phyloP scores from a whole-genome alignment of 2,113 vertebrate genomes.

The Vulpes vulpes region DNA sequence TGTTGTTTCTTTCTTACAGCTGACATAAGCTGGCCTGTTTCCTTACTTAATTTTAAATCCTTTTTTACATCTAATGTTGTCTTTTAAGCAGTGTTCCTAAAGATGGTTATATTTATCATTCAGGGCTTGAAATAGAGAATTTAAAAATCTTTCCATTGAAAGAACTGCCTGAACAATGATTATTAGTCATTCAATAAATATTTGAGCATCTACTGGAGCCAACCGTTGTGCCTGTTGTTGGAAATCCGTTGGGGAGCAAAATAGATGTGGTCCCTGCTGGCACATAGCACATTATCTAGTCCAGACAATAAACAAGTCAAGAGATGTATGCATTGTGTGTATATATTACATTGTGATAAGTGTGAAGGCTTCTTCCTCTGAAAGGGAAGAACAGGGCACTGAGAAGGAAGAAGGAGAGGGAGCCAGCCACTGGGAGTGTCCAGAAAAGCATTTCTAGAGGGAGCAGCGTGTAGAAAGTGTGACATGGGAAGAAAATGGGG shows the following conservation, averaged over 20 bases:
- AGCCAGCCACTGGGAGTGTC: not conserved
- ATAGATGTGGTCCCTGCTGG: not conserved
- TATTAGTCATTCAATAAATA: not conserved
- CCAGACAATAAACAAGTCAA: not conserved
- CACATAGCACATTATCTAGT: not conserved
- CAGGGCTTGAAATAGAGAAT: slow-evolving; percentile 33
- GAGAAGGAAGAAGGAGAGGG: not conserved
- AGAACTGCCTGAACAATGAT: not conserved
- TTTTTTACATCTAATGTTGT: slow-evolving; percentile 42
- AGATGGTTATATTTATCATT: slow-evolving; percentile 59
- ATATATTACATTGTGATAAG: not conserved
- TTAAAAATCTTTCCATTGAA: slow-evolving; percentile 38
- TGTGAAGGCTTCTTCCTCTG: not conserved
- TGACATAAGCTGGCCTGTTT: slow-evolving; percentile 1
- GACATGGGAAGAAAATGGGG: not conserved
- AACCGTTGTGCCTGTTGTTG: not conserved
- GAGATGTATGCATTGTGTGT: not conserved
- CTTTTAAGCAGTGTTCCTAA: slow-evolving; percentile 58
- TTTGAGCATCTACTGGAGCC: not conserved
- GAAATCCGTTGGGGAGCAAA: not conserved
- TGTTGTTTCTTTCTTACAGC: slow-evolving; percentile 57
- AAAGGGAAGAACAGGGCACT: not conserved
- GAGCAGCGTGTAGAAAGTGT: not conserved
- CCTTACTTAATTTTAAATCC: slow-evolving; percentile 39
- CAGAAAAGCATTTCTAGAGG: not conserved